phyloP scores from a whole-genome alignment of 2,888 invertebrate species.

The Ectemnius continuus region DNA sequence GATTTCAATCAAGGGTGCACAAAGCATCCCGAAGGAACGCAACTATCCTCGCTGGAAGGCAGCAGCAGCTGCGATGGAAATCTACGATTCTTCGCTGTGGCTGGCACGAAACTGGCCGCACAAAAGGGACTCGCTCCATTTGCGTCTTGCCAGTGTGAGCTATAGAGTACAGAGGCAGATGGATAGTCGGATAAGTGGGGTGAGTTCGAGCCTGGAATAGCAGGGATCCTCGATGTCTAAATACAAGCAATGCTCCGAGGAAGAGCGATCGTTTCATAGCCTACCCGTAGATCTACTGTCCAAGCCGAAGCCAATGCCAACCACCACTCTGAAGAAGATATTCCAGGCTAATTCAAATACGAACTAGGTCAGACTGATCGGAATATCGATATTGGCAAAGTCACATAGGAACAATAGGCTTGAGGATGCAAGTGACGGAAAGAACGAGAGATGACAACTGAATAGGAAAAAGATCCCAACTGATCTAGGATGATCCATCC shows the following conservation, averaged over 20 bases:
- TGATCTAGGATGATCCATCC: background rate
- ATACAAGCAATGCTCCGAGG: background rate
- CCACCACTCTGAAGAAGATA: no score
- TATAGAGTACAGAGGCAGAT: slow-evolving; percentile 36
- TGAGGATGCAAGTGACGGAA: background rate
- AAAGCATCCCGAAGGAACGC: slow-evolving; percentile 29
- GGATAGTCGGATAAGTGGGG: slow-evolving; percentile 41
- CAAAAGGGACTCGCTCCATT: slow-evolving; percentile 41
- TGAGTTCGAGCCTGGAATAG: slow-evolving; percentile 18
- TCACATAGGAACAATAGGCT: background rate
- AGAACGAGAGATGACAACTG: no score
- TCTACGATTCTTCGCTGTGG: slow-evolving; percentile 41
- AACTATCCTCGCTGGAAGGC: slow-evolving; percentile 44
- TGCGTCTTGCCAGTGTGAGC: slow-evolving; percentile 38
- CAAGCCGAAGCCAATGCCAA: no score
- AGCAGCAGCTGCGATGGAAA: slow-evolving; percentile 36
- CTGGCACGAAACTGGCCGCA: slow-evolving; percentile 27
- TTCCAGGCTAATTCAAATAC: no score
- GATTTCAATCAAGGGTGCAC: slow-evolving; percentile 45
- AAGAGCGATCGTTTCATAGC: background rate
- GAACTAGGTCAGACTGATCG: background rate
- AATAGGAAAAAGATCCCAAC: background rate
- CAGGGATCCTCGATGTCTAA: slow-evolving; percentile 27
- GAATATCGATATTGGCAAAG: background rate
- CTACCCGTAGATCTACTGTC: background rate